phyloP scores from a whole-genome alignment of 1,140 invertebrate genomes.

The Cephus cinctus region DNA sequence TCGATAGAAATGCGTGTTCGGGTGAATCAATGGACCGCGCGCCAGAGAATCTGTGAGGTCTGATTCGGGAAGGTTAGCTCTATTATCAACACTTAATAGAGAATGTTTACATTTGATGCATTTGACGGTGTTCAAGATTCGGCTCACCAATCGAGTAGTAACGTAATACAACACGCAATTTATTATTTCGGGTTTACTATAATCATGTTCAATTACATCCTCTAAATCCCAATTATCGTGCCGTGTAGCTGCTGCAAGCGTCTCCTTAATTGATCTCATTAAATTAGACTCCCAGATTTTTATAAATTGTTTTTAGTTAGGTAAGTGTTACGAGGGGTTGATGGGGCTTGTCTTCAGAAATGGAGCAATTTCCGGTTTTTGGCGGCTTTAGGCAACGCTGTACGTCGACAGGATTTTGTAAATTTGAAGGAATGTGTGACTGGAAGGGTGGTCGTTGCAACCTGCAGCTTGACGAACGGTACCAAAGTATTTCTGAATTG shows the following conservation, averaged over 20 bases:
- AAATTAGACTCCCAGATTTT: background rate
- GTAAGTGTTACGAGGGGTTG: slow-evolving; percentile 3
- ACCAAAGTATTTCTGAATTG: slow-evolving; percentile 16
- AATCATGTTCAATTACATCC: slow-evolving; percentile 8
- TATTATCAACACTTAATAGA: background rate
- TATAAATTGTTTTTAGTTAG: slow-evolving; percentile 10
- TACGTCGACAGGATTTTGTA: slow-evolving; percentile 13
- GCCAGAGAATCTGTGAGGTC: slow-evolving; percentile 2
- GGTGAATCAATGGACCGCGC: background rate
- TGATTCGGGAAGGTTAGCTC: slow-evolving; percentile 2
- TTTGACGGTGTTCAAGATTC: slow-evolving; percentile 3
- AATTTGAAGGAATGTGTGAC: slow-evolving; percentile 11
- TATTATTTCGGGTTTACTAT: slow-evolving; percentile 4
- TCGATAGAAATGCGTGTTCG: slow-evolving; percentile 3
- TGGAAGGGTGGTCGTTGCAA: slow-evolving; percentile 12
- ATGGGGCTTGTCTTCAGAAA: background rate
- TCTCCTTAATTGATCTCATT: slow-evolving; percentile 5
- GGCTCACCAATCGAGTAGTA: slow-evolving; percentile 9
- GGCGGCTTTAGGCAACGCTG: slow-evolving; percentile 11
- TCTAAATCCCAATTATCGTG: slow-evolving; percentile 17
- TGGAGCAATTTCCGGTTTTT: slow-evolving; percentile 15
- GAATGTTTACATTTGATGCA: slow-evolving; percentile 4
- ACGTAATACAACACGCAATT: slow-evolving; percentile 15
- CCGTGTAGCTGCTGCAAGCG: background rate
- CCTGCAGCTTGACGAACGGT: slow-evolving; percentile 12